Evolutionary conservation across 1,140 invertebrate genomes (phyloP), one percentile per base, ranked within the genome.

Genomic region (Limonius californicus): DNA sequence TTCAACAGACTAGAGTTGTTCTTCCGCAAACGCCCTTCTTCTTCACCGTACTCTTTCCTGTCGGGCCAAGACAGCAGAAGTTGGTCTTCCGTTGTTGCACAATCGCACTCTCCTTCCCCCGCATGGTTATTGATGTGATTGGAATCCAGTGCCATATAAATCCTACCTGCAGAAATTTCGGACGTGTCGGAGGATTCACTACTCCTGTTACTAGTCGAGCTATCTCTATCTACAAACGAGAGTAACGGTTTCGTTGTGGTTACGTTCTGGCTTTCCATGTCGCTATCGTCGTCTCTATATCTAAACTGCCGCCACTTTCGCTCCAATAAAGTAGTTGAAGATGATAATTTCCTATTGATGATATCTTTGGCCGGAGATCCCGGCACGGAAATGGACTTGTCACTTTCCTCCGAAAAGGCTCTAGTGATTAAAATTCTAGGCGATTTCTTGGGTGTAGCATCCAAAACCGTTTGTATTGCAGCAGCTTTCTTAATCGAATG

Each of bases 391-490:
- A 79, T 79, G 2, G 79, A 80, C 55, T 75, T 74, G 21, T 84
- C 82, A 61, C 84, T 86, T 67, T 89, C 87, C 67, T 88, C 85
- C 35, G 86, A 88, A 77, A 83, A 85, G 1, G 87, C 85, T 62
- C 86, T 74, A 1, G 87, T 88, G 54, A 89, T 88, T 1, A 87
- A 80, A 19, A 89, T 89, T 53, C 83, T 79, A 11, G 87, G 87
- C 12, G 85, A 88, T 53, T 80, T 79, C 62, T 80, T 78, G 4
- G 81, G 74, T 67, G 79, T 75, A 50, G 61, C 69, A 70, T 76
- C 50, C 68, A 75, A 54, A 69, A 76, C 63, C 64, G 74, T 53
- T 63, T 70, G 54, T 65, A 63, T 56, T 68, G 60, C 65, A 9
- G 45, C 57, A 19, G 47, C 42, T 50, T 66, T 69, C 47, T 74